phyloP scores from a whole-genome alignment of 2,888 invertebrate genomes.

The Meliscaeva auricollis region DNA sequence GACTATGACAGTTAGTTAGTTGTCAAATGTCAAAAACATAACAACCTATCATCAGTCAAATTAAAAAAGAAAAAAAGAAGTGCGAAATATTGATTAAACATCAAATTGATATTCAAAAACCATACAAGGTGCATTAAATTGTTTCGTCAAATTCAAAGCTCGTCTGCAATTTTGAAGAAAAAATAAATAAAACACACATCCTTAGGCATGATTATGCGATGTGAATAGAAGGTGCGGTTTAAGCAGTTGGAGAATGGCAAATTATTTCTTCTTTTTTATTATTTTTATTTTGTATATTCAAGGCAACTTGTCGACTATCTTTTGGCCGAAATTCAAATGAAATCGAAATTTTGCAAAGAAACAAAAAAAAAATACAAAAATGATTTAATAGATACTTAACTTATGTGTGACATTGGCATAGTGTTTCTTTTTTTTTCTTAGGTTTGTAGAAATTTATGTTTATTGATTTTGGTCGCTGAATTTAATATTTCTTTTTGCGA shows the following conservation, averaged over 20 bases:
- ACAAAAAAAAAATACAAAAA: too few relatives aligned
- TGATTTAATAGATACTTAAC: too few relatives aligned
- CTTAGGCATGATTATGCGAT: neutral
- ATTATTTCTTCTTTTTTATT: neutral
- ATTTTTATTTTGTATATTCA: too few relatives aligned
- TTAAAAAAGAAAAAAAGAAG: slow-evolving; percentile 23
- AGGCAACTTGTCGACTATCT: too few relatives aligned
- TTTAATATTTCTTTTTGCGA: too few relatives aligned
- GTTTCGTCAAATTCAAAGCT: slow-evolving; percentile 28
- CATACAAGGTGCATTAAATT: slow-evolving; percentile 14
- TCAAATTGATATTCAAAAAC: slow-evolving; percentile 39
- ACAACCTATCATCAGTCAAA: slow-evolving; percentile 35
- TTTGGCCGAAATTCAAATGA: too few relatives aligned
- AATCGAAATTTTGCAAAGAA: too few relatives aligned
- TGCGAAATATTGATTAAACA: slow-evolving; percentile 50
- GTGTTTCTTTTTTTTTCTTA: too few relatives aligned
- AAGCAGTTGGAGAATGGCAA: slow-evolving; percentile 31
- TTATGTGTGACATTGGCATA: too few relatives aligned
- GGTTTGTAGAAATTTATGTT: too few relatives aligned
- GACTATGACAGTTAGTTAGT: slow-evolving; percentile 19
- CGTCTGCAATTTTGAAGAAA: neutral
- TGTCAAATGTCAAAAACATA: slow-evolving; percentile 41
- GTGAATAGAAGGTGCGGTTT: slow-evolving; percentile 30
- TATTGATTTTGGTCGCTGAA: too few relatives aligned
- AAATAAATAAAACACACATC: slow-evolving; percentile 11